Evolutionary conservation across 2,888 invertebrate genomes (phyloP), one percentile per base, ranked within the genome.

Genomic region (Trisateles emortualis): DNA sequence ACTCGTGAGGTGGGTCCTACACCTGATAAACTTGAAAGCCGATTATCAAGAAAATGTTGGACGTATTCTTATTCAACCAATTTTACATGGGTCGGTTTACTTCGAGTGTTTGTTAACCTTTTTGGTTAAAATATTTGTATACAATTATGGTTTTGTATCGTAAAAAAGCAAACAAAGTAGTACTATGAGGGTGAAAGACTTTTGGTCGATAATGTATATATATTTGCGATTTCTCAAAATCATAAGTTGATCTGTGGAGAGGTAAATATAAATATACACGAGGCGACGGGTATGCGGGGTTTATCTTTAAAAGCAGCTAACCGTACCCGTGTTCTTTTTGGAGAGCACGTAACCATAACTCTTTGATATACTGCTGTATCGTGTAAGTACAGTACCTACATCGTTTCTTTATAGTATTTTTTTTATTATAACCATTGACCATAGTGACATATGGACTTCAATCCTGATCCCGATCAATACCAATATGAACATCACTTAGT

Each of bases 111-210:
- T 43, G 32, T 39, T 38, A 24, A 19, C 36, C 26, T 22, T 38
- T 49, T 43, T 49, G 19, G 13, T 38, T 66, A 10, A 62, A 53
- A 52, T 48, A 62, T 64, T 54, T 35, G 36, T 30, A 16, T 19
- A 33, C n/a, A 26, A 14, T 11, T 40, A 4, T 5, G 35, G 24
- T 17, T 17, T 38, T 39, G 22, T 39, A 6, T n/a, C 11, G 9
- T 4, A 3, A 36, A n/a, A 44, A 24, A 3, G 3, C 10, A 29
- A 10, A 17, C 9, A 29, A 26, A 36, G 29, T 1, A 36, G 2
- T 9, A 24, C 9, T 10, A 3, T 14, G n/a, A 10, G 26, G 14
- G 9, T 3, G 14, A 26, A 16, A 14, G 24, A 22, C 24, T 24
- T 39, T 39, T 5, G 36, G n/a, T n/a, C n/a, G n/a, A n/a, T 38